Conservation (phyloP, 2,888 invertebrate genomes). For the Cheilosia soror region DNA sequence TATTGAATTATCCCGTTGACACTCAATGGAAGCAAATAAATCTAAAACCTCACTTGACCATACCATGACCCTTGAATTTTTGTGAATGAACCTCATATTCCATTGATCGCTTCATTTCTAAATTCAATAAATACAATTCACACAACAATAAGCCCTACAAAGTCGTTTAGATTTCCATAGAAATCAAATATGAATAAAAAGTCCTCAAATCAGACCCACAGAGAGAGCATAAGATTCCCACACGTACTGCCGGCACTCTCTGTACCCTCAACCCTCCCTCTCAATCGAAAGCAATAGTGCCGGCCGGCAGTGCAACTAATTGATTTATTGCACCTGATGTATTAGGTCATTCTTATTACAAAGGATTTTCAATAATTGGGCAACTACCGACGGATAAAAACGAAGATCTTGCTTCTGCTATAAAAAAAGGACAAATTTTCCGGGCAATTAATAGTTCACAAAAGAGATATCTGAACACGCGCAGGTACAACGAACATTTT, state of each 20-base stretch:
- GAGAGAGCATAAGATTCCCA: slow-evolving; percentile 45
- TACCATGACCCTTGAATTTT: slow-evolving; percentile 12
- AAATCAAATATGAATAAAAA: slow-evolving; percentile 62
- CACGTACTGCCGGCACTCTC: slow-evolving; percentile 45
- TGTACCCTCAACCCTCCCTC: slow-evolving; percentile 41
- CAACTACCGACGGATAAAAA: slow-evolving; percentile 51
- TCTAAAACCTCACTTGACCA: slow-evolving; percentile 9
- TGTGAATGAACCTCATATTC: slow-evolving; percentile 26
- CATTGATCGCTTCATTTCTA: slow-evolving; percentile 55
- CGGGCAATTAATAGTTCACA: slow-evolving; percentile 71
- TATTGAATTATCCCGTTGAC: not conserved
- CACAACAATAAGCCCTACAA: slow-evolving; percentile 30
- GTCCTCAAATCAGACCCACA: not conserved
- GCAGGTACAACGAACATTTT: slow-evolving; percentile 44
- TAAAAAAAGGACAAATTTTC: slow-evolving; percentile 70
- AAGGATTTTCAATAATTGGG: slow-evolving; percentile 34
- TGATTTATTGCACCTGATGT: slow-evolving; percentile 72
- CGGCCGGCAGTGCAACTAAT: slow-evolving; percentile 59
- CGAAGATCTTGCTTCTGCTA: slow-evolving; percentile 32
- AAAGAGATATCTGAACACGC: slow-evolving; percentile 44
- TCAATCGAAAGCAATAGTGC: slow-evolving; percentile 27
- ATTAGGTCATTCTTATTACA: slow-evolving; percentile 25
- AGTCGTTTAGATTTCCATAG: slow-evolving; percentile 50
- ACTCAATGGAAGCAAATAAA: not conserved
- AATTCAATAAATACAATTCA: slow-evolving; percentile 52